These are phyloP conservation scores for Drosophila emarginata DNA, from an alignment of 2,888 invertebrate genomes.

Conservation along the genomic window DNA sequence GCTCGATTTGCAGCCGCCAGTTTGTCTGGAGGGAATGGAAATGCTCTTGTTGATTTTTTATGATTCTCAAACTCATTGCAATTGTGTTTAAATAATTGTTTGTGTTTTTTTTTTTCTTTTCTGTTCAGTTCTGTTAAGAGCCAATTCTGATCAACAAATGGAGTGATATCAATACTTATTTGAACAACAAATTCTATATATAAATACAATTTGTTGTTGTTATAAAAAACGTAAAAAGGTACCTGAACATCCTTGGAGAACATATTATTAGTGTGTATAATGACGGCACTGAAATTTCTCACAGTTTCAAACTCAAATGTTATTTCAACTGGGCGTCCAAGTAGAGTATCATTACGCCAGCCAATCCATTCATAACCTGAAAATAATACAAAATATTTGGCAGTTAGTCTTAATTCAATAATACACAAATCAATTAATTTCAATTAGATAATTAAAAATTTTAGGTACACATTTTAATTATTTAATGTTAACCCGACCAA, in stretches of 20 bases:
- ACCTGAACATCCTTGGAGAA: conserved; percentile 90
- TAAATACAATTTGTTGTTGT: conserved; percentile 7
- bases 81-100: conserved; percentile 57
- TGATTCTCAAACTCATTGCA: conserved; percentile 62
- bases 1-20: conserved; percentile 69
- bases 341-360: conserved; percentile 88
- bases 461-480: too few species aligned
- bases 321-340: conserved; percentile 87
- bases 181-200: background rate
- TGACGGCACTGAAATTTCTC: conserved; percentile 89
- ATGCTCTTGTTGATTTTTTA: conserved; percentile 49
- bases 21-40: conserved; percentile 55
- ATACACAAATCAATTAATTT: too few species aligned
- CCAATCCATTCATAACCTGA: conserved; percentile 92
- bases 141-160: conserved; percentile 26
- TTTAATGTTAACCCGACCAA: too few species aligned
- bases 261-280: conserved; percentile 90
- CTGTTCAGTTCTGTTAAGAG: background rate
- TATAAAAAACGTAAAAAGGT: conserved; percentile 38
- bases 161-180: conserved; percentile 33
- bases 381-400: conserved; percentile 39
- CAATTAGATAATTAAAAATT: too few species aligned
- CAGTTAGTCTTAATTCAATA: background rate
- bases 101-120: conserved; percentile 2
- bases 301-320: conserved; percentile 90